Evolutionary conservation across 2,888 invertebrate genomes (phyloP).

Genomic region (Nesidiocoris tenuis): DNA sequence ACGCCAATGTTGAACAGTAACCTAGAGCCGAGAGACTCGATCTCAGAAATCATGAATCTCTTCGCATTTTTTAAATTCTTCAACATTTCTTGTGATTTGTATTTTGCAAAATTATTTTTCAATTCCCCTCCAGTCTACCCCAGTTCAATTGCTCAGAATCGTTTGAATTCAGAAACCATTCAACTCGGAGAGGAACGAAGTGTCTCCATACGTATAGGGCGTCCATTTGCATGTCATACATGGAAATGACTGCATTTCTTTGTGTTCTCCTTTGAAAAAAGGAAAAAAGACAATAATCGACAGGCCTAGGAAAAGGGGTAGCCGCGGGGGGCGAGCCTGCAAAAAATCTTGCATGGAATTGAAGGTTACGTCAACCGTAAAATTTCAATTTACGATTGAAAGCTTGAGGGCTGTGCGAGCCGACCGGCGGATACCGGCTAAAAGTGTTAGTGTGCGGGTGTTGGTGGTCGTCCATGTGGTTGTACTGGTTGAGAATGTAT

Average conservation of each 20-base stretch:
- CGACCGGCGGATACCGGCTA: slow-evolving; percentile 8
- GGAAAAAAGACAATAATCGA: slow-evolving; percentile 43
- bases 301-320: slow-evolving; percentile 16
- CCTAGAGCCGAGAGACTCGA: no score
- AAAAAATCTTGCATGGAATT: slow-evolving; percentile 38
- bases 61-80: no score
- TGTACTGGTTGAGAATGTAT: no score
- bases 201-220: slow-evolving; percentile 24
- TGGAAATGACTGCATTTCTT: slow-evolving; percentile 48
- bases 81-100: no score
- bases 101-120: no score
- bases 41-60: no score
- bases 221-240: slow-evolving; percentile 49
- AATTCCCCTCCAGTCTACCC: no score
- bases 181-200: not conserved
- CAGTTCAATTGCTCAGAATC: not conserved
- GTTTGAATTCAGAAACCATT: slow-evolving; percentile 10
- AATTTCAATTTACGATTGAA: slow-evolving; percentile 45
- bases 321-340: not conserved
- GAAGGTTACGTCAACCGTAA: slow-evolving; percentile 44
- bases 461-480: no score
- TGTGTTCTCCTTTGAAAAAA: slow-evolving; percentile 14
- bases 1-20: no score
- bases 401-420: slow-evolving; percentile 7
- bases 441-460: no score